Base-by-base conservation (phyloP, 2,888 invertebrate species). In the Empis stercorea region DNA sequence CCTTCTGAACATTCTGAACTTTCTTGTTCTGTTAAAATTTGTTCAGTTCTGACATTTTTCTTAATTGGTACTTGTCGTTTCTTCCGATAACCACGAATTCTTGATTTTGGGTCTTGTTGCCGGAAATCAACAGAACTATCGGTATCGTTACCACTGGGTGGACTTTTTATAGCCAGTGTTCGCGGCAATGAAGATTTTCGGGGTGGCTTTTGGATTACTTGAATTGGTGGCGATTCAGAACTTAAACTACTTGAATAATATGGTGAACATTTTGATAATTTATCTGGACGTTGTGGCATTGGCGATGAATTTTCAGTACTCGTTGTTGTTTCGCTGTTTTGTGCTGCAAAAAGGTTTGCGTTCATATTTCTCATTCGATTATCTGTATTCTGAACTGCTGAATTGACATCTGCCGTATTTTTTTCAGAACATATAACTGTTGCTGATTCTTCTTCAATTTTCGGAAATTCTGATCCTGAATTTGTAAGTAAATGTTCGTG, bases 201-300 rank as follows among this genome's bases (percentile, higher is more conserved):
- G 1, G 79, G 75, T 7, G 78, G 77, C 57, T 81, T 79, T 43
- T 77, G 73, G 30, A 80, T 74, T n/a, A 65, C 53, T 52, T 68
- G 66, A 62, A 81, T 77, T 2, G 82, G 81, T 3, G 82, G 82
- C 23, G 82, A 81, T 56, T 83, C 83, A 0, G 82, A 82, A 60
- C 83, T 83, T 37, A 83, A 67, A 57, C 83, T 83, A 58, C 82
- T 83, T 27, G 83, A 83, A 63, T 83, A 83, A 61, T 83, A 83
- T 1, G 83, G 82, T 2, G 83, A 82, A 59, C 82, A 82, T 60
- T 81, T 80, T 1, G 79, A 74, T 30, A 82, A 64, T 54, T 75
- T 76, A 43, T 74, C 66, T 5, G 69, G 65, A 14, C 68, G 60
- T 47, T 59, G 62, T 30, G 64, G 61, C 58, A 64, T 62, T 16